Evolutionary conservation across 2,113 vertebrate species (phyloP), one percentile per base, ranked within the genome.

Genomic region (Ancistrus triradiatus): DNA sequence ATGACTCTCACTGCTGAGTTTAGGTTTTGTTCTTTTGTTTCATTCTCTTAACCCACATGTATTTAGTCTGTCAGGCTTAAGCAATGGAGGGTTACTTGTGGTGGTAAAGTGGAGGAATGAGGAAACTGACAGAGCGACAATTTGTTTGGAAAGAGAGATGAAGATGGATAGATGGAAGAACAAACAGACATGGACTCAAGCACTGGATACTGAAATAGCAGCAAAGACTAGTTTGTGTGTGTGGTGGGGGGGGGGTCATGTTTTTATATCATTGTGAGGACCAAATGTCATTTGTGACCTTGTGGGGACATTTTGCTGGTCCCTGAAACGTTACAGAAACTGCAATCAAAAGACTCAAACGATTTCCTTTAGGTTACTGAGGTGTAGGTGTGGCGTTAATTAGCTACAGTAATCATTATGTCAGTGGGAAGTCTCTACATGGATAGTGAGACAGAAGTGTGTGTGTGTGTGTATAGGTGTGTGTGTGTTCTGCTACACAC

Each of bases 151-250:
- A 58, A 59, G 7, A 38, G 31, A 51, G 10, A 55, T 21, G 13
- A 27, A 49, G 18, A 57, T 1, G 8, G 59, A 56, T 33, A n/a
- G 38, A 49, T 35, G n/a, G 15, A 51, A 64, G 42, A 43, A 58
- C 37, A 55, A 63, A 55, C 44, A 57, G 50, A 37, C 51, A 69
- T 49, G 37, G 37, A 69, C 35, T 33, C 4, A 22, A 22, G 11
- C 4, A 11, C 8, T 48, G 48, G 15, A 55, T 35, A 37, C 15
- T 35, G 22, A 71, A 80, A 61, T 69, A 70, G 59, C 72, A 68
- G 50, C 35, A 64, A 15, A 17, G 40, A 69, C 13, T 58, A 46
- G 52, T 33, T 28, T 50, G 44, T 6, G 57, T 60, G 59, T 58
- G 33, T 68, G n/a, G 60, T 60, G 27, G 63, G 31, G 24, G 50